Percentiles rank a stretch among this genome's conserved stretches.
Evolutionary conservation across 1,140 invertebrate species (phyloP).

Genomic region (Anastrepha ludens): DNA sequence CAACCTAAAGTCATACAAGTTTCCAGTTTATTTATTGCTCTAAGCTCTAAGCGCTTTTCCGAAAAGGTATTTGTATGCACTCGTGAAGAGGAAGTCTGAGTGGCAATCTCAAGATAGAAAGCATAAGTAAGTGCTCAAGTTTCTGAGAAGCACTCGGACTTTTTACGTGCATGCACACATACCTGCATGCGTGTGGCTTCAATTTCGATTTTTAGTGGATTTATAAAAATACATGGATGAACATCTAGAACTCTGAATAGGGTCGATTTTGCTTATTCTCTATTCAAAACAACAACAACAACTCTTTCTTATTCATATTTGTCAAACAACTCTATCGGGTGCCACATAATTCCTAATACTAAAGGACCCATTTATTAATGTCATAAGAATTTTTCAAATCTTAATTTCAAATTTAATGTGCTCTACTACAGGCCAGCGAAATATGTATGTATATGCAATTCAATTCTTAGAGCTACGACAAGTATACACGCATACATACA

Average conservation of each 20-base stretch:
- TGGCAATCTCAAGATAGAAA: too few relatives aligned
- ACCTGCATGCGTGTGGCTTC: too few relatives aligned
- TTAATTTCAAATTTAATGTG: not conserved
- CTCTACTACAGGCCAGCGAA: not conserved
- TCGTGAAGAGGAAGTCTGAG: too few relatives aligned
- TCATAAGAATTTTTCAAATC: constrained; percentile 46
- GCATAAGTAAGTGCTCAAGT: too few relatives aligned
- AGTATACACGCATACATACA: not conserved
- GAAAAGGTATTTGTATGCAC: too few relatives aligned
- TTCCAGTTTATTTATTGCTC: too few relatives aligned
- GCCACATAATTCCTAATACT: not conserved
- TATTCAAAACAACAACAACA: constrained; percentile 44
- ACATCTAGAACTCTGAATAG: constrained; percentile 44
- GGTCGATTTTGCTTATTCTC: constrained; percentile 28
- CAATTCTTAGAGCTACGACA: not conserved
- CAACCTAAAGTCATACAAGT: too few relatives aligned
- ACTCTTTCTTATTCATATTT: constrained; percentile 25
- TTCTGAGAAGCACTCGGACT: too few relatives aligned
- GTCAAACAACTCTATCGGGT: constrained; percentile 3
- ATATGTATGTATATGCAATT: not conserved
- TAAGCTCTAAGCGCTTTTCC: too few relatives aligned
- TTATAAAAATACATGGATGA: constrained; percentile 47
- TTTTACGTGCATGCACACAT: too few relatives aligned
- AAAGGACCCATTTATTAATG: constrained; percentile 25
- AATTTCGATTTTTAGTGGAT: too few relatives aligned